Base-by-base conservation (phyloP, 2,113 vertebrate species). In the Epinephelus lanceolatus region DNA sequence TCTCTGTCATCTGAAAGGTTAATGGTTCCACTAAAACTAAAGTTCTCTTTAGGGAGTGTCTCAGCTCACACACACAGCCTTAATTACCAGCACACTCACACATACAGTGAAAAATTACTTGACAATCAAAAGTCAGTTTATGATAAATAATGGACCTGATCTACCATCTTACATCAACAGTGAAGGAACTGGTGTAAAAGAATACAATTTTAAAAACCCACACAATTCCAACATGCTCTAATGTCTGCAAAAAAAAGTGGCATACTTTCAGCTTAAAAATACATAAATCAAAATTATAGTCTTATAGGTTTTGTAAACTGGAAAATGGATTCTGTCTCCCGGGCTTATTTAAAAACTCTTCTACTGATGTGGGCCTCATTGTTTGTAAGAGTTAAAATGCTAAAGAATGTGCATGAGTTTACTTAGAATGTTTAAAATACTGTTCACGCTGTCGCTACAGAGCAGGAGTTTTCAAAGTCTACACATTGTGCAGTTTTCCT, bases 1-100 rank as follows among this genome's bases (percentile, higher is more conserved):
- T 94, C 91, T 93, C 92, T 90, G 94, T 85, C 95, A 94, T 92
- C 95, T 94, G 90, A 96, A 96, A 97, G 96, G 97, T 97, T 97
- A 97, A 97, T 79, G 72, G 56, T 66, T 90, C 60, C 59, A 65
- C 76, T 76, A 53, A 76, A 89, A 71, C 55, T 67, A 55, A 63
- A 65, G 56, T 70, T 84, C 55, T n/a, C 72, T 83, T 76, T 17
- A 19, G 83, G 73, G 68, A 84, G 37, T 21, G 7, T 71, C 57
- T 74, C 25, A 74, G 14, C 37, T 68, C 37, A 81, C 33, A 80
- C 14, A 60, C 56, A 63, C 47, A 67, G 15, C n/a, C 21, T 83
- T 83, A 86, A 81, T 84, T 86, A 84, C 52, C 45, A 61, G 14
- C 23, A 19, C 33, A 59, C 12, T 72, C 75, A 76, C 45, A 83